These are phyloP conservation scores for Stenoptilia bipunctidactyla DNA, from an alignment of 2,888 invertebrate species.

Conservation along the genomic window DNA sequence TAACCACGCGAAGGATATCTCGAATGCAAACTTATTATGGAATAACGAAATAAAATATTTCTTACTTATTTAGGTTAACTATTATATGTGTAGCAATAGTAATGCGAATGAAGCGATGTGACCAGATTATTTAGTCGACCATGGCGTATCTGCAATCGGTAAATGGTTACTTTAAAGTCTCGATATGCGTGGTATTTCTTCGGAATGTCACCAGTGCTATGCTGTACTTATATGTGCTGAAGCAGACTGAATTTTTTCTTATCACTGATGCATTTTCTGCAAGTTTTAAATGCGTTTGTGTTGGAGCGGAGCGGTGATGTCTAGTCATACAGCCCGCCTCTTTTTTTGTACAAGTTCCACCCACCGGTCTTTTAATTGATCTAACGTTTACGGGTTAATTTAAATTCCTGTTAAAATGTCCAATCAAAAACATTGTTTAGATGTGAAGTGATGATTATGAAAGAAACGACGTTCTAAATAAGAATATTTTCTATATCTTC, in stretches of 20 bases:
- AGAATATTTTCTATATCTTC: too few relatives aligned
- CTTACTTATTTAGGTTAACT: conserved; percentile 65
- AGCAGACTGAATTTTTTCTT: conserved; percentile 66
- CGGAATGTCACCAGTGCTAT: conserved; percentile 64
- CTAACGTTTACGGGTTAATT: neutral
- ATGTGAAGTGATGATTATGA: too few relatives aligned
- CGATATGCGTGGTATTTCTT: conserved; percentile 60
- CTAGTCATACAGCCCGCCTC: conserved; percentile 1
- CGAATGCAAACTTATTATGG: conserved; percentile 36
- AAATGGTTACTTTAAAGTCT: conserved; percentile 68
- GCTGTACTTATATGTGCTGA: conserved; percentile 60
- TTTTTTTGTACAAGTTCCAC: neutral
- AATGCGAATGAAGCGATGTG: conserved; percentile 60
- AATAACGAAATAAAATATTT: conserved; percentile 48
- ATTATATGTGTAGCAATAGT: conserved; percentile 49
- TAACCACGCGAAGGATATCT: conserved; percentile 10
- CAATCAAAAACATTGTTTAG: too few relatives aligned
- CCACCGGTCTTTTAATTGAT: conserved; percentile 1
- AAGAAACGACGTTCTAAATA: too few relatives aligned
- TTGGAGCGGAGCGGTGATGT: conserved; percentile 17
- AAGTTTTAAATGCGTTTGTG: conserved; percentile 55
- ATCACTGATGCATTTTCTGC: conserved; percentile 67
- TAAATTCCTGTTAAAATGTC: neutral
- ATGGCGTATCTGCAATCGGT: conserved; percentile 70
- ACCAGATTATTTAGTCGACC: conserved; percentile 63